Evolutionary conservation across 2,797 vertebrate species (phyloP).

Genomic region (Etheostoma perlongum): DNA sequence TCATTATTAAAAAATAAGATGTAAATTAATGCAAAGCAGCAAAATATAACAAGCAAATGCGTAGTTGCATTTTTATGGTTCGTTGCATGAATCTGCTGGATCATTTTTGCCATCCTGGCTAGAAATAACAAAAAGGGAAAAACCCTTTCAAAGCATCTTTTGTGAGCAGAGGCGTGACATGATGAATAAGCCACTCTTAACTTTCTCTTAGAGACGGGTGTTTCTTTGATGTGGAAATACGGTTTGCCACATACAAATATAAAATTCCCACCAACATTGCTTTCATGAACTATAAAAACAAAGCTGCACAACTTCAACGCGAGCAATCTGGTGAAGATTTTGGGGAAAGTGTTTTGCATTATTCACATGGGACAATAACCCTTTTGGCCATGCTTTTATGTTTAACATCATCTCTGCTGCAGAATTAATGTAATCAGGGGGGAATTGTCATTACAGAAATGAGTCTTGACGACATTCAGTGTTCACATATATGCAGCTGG

Average conservation of each 20-base stretch:
- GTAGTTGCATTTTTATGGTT: conserved; percentile 35
- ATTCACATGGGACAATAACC: conserved; percentile 66
- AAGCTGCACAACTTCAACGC: conserved; percentile 59
- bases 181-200: conserved; percentile 50
- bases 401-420: conserved; percentile 45
- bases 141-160: conserved; percentile 42
- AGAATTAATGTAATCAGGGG: conserved; percentile 68
- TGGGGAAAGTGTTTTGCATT: conserved; percentile 64
- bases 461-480: conserved; percentile 65
- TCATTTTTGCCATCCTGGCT: conserved; percentile 36
- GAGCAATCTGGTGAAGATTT: conserved; percentile 61
- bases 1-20: conserved; percentile 22
- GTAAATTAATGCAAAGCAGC: conserved; percentile 43
- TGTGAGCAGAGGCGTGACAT: conserved; percentile 53
- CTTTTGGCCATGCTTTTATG: conserved; percentile 58
- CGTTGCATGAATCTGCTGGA: conserved; percentile 44
- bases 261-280: conserved; percentile 62
- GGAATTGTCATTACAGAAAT: conserved; percentile 68
- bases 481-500: conserved; percentile 54
- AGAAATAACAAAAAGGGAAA: conserved; percentile 15
- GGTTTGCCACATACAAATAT: conserved; percentile 55
- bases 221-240: conserved; percentile 66
- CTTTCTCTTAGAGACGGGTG: conserved; percentile 43
- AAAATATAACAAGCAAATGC: conserved; percentile 32
- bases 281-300: conserved; percentile 71